Conservation (phyloP, 2,888 invertebrate genomes). For the Vandiemenella viatica region DNA sequence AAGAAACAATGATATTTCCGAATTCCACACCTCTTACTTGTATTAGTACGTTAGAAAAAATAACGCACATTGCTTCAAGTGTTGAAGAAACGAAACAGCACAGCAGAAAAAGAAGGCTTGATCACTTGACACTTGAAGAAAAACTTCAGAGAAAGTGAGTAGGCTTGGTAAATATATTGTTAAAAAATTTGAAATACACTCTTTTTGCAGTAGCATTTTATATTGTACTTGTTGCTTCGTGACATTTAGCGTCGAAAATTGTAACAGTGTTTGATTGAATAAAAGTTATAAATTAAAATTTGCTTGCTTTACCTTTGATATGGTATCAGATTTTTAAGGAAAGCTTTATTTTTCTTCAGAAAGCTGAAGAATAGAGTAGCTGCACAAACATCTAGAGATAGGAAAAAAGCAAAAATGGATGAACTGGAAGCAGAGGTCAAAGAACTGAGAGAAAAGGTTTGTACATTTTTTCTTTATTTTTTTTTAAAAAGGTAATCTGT, state of each 20-base stretch:
- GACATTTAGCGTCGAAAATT: too few species aligned
- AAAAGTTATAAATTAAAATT: too few species aligned
- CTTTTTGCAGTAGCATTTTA: too few species aligned
- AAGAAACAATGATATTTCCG: background rate
- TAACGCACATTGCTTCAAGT: background rate
- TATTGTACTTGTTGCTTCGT: too few species aligned
- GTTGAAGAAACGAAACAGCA: constrained; percentile 8
- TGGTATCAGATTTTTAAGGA: too few species aligned
- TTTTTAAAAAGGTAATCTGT: too few species aligned
- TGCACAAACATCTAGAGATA: constrained; percentile 91
- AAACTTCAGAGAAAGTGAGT: constrained; percentile 77
- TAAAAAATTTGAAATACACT: too few species aligned
- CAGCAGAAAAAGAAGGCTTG: constrained; percentile 60
- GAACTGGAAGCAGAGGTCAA: constrained; percentile 54
- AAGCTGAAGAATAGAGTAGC: constrained; percentile 93
- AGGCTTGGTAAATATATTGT: background rate
- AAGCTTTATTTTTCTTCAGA: constrained; percentile 45
- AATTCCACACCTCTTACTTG: background rate
- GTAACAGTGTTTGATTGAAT: too few species aligned
- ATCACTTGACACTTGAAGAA: constrained; percentile 74
- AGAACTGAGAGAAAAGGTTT: constrained; percentile 28
- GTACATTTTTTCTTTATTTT: too few species aligned
- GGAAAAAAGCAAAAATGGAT: constrained; percentile 86
- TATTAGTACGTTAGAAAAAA: background rate
- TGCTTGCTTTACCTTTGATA: too few species aligned